A percentile compares a stretch with the other conserved stretches of the same genome.
Conservation (phyloP, 2,113 vertebrate genomes). For the Collichthys lucidus region DNA sequence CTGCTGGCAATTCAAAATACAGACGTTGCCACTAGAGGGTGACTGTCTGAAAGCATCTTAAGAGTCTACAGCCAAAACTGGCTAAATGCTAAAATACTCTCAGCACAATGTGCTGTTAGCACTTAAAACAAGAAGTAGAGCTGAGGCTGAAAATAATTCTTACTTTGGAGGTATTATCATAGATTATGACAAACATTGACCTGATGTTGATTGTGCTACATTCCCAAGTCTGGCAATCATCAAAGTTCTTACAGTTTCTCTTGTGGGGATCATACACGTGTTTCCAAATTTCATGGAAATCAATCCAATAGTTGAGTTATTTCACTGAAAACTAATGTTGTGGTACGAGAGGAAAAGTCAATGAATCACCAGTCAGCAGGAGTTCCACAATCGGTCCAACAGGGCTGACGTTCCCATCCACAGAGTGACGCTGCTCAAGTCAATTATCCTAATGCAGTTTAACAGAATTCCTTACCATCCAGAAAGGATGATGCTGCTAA, state of each 20-base stretch:
- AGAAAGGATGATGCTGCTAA: neutral
- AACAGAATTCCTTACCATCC: neutral
- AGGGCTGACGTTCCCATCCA: no score
- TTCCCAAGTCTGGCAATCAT: neutral
- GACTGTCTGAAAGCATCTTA: no score
- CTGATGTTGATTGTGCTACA: neutral
- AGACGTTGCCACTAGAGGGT: no score
- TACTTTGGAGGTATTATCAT: neutral
- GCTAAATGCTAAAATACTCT: neutral
- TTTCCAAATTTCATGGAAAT: neutral
- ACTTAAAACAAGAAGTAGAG: neutral
- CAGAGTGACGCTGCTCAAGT: no score
- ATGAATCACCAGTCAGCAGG: no score
- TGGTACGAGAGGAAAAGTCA: no score
- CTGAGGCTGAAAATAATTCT: neutral
- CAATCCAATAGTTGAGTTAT: neutral
- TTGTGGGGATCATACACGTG: no score
- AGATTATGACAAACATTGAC: no score
- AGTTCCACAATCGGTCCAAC: no score
- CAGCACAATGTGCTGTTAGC: neutral
- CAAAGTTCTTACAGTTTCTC: neutral
- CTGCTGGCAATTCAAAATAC: no score
- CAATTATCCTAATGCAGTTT: neutral
- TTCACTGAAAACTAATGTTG: no score
- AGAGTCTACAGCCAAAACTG: no score